phyloP scores from a whole-genome alignment of 2,888 invertebrate species.

The Melipona bicolor region DNA sequence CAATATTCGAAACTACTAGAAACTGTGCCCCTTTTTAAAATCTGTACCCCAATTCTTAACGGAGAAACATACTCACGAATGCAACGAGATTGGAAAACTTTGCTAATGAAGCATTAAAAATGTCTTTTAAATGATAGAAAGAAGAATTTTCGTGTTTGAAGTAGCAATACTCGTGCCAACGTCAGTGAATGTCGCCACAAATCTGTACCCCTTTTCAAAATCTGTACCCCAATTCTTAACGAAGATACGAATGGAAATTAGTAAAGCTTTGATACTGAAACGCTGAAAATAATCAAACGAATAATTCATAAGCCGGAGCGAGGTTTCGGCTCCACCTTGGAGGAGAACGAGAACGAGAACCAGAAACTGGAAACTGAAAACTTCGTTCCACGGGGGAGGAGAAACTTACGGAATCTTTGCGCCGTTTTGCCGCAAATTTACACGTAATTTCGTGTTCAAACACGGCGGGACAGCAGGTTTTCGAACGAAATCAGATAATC shows the following conservation, averaged over 20 bases:
- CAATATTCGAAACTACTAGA: no score
- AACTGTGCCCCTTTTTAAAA: no score
- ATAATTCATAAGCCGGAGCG: neutral
- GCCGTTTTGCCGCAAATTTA: neutral
- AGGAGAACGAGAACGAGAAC: neutral
- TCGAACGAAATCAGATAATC: neutral
- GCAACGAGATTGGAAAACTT: no score
- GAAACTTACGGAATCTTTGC: neutral
- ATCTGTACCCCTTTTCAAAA: no score
- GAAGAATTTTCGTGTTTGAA: no score
- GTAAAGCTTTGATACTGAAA: neutral
- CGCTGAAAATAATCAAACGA: neutral
- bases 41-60: no score
- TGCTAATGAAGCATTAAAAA: no score
- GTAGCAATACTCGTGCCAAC: no score
- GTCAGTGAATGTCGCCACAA: no score
- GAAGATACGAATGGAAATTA: neutral
- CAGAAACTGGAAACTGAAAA: neutral
- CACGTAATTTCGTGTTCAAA: neutral
- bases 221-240: neutral
- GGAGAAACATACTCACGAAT: no score
- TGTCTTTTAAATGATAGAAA: no score
- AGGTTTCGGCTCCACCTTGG: neutral
- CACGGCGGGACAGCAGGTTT: neutral
- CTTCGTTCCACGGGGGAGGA: neutral